These are phyloP conservation scores for Drosophila burlai DNA, from an alignment of 1,140 invertebrate species.

Conservation along the genomic window DNA sequence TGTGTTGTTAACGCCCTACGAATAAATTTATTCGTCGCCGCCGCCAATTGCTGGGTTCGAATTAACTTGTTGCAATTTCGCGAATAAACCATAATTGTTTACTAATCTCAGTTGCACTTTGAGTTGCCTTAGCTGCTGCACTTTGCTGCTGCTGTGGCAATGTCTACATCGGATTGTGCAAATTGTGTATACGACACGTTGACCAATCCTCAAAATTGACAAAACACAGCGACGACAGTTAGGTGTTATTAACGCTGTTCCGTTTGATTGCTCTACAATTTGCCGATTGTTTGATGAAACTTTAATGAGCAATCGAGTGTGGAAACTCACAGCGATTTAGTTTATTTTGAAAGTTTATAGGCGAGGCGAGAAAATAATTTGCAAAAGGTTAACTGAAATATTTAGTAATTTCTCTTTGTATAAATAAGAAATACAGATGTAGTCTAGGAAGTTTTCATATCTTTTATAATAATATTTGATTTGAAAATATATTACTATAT, in stretches of 20 bases:
- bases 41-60: conserved; percentile 66
- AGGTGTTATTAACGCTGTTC: conserved; percentile 60
- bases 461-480: background rate
- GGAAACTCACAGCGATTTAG: background rate
- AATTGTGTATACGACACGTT: conserved; percentile 78
- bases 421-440: background rate
- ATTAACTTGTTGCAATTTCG: conserved; percentile 81
- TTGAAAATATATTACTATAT: background rate
- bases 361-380: background rate
- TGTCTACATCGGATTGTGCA: conserved; percentile 57
- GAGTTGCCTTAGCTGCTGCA: conserved; percentile 34
- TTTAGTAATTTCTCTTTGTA: background rate
- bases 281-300: conserved; percentile 30
- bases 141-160: conserved; percentile 20
- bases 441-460: background rate
- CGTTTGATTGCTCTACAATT: conserved; percentile 56
- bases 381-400: background rate
- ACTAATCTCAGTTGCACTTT: conserved; percentile 64
- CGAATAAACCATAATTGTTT: conserved; percentile 77
- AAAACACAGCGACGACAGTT: conserved; percentile 55
- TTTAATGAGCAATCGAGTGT: conserved; percentile 31
- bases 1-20: conserved; percentile 59
- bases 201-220: conserved; percentile 79
- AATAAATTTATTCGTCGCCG: conserved; percentile 61
- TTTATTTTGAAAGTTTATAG: background rate